phyloP scores from a whole-genome alignment of 2,797 vertebrate species.

The Gallinago nigripennis region DNA sequence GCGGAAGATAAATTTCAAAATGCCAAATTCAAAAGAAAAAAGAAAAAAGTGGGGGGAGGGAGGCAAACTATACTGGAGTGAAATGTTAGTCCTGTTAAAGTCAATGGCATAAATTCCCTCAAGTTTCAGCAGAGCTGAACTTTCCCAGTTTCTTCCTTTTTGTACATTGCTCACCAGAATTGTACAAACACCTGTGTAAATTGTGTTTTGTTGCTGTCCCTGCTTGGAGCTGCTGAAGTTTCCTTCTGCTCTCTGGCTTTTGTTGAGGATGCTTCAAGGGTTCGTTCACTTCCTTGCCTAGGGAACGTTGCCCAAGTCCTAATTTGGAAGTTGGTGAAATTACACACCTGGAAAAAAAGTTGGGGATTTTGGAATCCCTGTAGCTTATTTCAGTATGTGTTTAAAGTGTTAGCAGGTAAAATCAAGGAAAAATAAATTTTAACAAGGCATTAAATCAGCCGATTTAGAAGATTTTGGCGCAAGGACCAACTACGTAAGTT shows the following conservation, averaged over 20 bases:
- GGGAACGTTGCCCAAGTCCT: background rate
- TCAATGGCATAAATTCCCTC: background rate
- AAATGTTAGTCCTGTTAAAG: background rate
- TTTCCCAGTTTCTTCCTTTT: background rate
- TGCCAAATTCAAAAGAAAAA: background rate
- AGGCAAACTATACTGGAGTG: background rate
- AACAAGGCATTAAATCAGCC: background rate
- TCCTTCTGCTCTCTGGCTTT: background rate
- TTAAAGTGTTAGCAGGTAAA: background rate
- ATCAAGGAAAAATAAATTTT: background rate
- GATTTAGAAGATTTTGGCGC: background rate
- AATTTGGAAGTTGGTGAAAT: background rate
- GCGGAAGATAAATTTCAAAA: background rate
- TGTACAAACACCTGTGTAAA: background rate
- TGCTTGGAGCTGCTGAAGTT: background rate
- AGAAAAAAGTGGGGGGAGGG: no score
- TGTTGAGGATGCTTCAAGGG: background rate
- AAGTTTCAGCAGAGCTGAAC: background rate
- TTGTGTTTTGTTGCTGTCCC: background rate
- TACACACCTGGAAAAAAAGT: background rate
- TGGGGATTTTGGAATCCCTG: background rate
- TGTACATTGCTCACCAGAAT: background rate
- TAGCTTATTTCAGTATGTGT: background rate
- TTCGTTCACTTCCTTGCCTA: slow-evolving; percentile 11
- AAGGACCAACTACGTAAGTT: background rate